Percentiles rank a stretch among this genome's conserved stretches.
Evolutionary conservation across 2,113 vertebrate genomes (phyloP).

Genomic region (Trochalopteron elliotii): DNA sequence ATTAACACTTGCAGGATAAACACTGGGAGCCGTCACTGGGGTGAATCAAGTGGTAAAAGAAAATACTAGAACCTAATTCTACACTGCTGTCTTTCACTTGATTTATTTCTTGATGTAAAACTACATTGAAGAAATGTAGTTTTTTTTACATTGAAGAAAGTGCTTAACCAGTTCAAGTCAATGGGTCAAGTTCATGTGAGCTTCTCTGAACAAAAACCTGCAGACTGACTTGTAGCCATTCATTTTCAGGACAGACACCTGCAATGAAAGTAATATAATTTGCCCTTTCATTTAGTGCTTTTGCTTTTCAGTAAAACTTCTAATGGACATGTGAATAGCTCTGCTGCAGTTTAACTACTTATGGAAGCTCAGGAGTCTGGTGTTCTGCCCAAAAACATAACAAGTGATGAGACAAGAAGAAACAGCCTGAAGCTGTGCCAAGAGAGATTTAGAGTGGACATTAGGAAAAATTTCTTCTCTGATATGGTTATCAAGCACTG

Average conservation of each 20-base stretch:
- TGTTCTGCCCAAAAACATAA: background rate
- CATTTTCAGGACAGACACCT: background rate
- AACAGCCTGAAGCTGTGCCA: background rate
- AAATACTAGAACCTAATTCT: background rate
- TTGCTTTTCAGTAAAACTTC: background rate
- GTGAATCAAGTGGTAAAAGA: background rate
- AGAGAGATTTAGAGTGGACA: background rate
- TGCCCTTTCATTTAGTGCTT: background rate
- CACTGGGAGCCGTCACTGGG: background rate
- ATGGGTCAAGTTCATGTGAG: background rate
- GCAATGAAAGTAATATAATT: background rate
- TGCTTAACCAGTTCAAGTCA: background rate
- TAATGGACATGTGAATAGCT: background rate
- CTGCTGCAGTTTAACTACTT: background rate
- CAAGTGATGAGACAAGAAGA: background rate
- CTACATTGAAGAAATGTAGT: no score
- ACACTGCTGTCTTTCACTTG: background rate
- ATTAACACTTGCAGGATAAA: background rate
- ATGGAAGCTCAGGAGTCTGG: background rate
- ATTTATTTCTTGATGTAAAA: background rate
- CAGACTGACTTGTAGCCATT: background rate
- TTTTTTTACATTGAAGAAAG: background rate
- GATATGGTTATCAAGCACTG: background rate
- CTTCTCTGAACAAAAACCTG: background rate
- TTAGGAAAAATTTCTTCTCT: background rate